phyloP scores from a whole-genome alignment of 2,797 vertebrate genomes.

The Sebastes diploproa region DNA sequence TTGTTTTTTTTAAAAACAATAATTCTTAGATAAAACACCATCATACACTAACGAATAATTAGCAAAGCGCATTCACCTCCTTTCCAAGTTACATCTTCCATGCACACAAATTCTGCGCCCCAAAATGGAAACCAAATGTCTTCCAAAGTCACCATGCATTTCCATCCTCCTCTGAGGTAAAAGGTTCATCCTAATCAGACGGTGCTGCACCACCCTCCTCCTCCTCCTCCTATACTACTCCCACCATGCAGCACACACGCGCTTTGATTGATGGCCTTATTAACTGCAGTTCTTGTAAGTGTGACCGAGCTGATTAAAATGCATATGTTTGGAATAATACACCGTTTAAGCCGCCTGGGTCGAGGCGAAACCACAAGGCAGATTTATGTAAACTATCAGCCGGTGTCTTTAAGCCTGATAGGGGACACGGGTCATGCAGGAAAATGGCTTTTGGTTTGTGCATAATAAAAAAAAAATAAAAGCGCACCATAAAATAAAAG shows the following conservation, averaged over 20 bases:
- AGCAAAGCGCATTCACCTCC: not conserved
- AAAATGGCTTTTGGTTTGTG: conserved; percentile 49
- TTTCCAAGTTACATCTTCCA: not conserved
- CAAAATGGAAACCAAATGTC: not conserved
- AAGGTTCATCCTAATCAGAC: conserved; percentile 61
- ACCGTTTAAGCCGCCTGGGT: conserved; percentile 91
- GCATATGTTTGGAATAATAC: conserved; percentile 99
- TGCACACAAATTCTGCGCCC: not conserved
- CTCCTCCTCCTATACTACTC: not conserved
- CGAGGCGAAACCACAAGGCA: conserved; percentile 69
- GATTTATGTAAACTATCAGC: conserved; percentile 84
- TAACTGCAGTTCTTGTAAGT: conserved; percentile 99
- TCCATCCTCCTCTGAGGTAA: conserved; percentile 23
- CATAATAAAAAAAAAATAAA: conserved; percentile 54
- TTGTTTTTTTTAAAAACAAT: not conserved
- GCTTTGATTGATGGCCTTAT: conserved; percentile 99
- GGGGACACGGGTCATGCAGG: conserved; percentile 54
- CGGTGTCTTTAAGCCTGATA: conserved; percentile 69
- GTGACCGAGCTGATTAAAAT: conserved; percentile 99
- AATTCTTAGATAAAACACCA: not conserved
- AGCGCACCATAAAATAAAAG: conserved; percentile 54
- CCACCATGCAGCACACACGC: conserved; percentile 60
- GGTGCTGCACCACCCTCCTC: conserved; percentile 7
- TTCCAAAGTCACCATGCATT: not conserved
- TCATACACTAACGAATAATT: not conserved